Base-by-base conservation (phyloP, 2,888 invertebrate genomes). In the Malacosoma neustria region DNA sequence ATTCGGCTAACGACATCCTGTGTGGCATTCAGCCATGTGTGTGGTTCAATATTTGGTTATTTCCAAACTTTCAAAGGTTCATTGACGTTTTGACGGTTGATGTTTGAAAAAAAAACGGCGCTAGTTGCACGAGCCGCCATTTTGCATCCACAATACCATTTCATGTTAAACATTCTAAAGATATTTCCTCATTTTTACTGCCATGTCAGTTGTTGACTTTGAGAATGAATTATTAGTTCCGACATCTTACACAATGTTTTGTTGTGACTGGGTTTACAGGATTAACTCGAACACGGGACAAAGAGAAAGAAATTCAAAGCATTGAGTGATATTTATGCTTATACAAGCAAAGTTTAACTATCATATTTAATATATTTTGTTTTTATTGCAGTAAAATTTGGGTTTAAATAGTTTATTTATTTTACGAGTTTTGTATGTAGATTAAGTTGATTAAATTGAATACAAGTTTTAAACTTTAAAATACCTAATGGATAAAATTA, bases 21-120 rank as follows among this genome's bases (percentile, higher is more conserved):
- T 84, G 84, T 82, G 84, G 85, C 67, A 75, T 52, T 31, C 55
- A 9, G 53, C 73, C 70, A 72, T 72, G 77, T 77, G 80, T 76
- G 77, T 72, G 72, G 47, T 54, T 57, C 49, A 77, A 82, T 79
- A 80, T 84, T 82, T 77, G 74, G 70, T 69, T 71, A 68, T 56
- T 48, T 61, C n/a, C n/a, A n/a, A n/a, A n/a, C n/a, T 77, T 81
- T 72, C 62, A 71, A 79, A 75, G 72, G 61, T 67, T 73, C 71
- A 75, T 71, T 77, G 81, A 76, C 66, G 63, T 67, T 76, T 70
- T 64, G 72, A 31, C 13, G 11, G 31, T 6, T 3, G 31, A 11
- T 3, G 11, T 22, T 12, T 22, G 15, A 39, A 29, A 33, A 37
- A 40, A 41, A 40, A 39, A 30, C n/a, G 34, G 34, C 34, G 14